Base-by-base conservation (phyloP, 1,140 invertebrate species). In the Pogonomyrmex barbatus region DNA sequence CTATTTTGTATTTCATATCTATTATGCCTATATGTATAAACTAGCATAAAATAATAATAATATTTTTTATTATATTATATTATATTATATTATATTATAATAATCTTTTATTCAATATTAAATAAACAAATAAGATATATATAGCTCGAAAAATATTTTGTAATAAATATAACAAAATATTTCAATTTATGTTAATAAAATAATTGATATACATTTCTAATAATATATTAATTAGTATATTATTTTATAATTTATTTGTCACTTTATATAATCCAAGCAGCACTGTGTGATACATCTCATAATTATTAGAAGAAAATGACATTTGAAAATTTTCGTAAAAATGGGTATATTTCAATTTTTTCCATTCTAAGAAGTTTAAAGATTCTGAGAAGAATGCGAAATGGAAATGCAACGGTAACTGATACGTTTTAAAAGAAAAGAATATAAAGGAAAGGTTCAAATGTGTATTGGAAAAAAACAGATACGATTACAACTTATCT, bases 371-470 rank as follows among this genome's bases (percentile, higher is more conserved):
- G 24, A 24, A 24, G 24, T 24, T 24, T 24, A 24, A 24, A 24
- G 24, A 24, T 24, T 24, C 24, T 24, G 24, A 24, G 24, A 24
- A 24, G 24, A 24, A 24, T 24, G 24, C 24, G 24, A 24, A 24
- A 24, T 24, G 24, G 24, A 24, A 24, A 24, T 24, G 24, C 24
- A 24, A 24, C 24, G 24, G 24, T 30, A 33, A 2, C 2, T 14
- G 12, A 71, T 3, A 24, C 0, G 58, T 78, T 47, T 81, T 70
- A 79, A 63, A 71, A 70, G 58, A 45, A 73, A 90, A 89, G 88
- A 87, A 89, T 87, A 70, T 81, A 90, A 42, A 89, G 89, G 79
- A 90, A 88, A 89, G 39, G 54, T 87, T 63, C 62, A 89, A 78
- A 65, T 62, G 68, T 82, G 68, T 89, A 56, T 87, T 90, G 70